Evolutionary conservation across 2,113 vertebrate species (phyloP).

Genomic region (Eulemur macaco): DNA sequence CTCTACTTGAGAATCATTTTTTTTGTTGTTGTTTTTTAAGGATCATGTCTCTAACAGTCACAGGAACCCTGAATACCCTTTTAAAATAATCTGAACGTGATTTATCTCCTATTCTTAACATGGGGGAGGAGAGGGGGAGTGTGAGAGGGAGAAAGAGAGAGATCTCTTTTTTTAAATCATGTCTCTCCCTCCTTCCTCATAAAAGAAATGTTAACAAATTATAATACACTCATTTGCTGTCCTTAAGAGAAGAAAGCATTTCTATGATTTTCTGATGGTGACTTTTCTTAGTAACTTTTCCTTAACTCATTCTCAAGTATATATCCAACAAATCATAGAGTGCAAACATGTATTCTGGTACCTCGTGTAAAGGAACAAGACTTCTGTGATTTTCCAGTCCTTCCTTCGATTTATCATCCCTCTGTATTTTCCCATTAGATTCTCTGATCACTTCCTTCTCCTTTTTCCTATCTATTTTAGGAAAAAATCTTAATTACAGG

Average conservation of each 20-base stretch:
- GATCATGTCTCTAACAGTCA: not conserved
- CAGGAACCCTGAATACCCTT: not conserved
- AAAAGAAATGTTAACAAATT: not conserved
- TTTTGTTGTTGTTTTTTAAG: not conserved
- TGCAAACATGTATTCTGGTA: not conserved
- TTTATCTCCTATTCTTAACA: constrained; percentile 34
- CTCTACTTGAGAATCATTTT: not conserved
- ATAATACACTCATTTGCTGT: not conserved
- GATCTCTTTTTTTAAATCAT: not conserved
- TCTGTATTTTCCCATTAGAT: not conserved
- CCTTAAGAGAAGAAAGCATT: not conserved
- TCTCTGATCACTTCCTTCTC: not conserved
- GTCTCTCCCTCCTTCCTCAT: not conserved
- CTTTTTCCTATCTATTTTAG: not conserved
- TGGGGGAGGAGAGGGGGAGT: not conserved
- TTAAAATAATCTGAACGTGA: constrained; percentile 3
- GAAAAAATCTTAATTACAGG: not conserved
- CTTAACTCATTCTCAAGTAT: not conserved
- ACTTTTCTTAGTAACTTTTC: not conserved
- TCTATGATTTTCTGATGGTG: not conserved
- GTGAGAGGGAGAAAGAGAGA: not conserved
- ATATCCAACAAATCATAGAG: not conserved
- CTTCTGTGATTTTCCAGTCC: not conserved
- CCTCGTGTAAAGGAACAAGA: not conserved
- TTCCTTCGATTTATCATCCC: not conserved